A percentile compares a stretch with the other conserved stretches of the same genome.
phyloP scores from a whole-genome alignment of 2,797 vertebrate species.

The Artibeus lituratus region DNA sequence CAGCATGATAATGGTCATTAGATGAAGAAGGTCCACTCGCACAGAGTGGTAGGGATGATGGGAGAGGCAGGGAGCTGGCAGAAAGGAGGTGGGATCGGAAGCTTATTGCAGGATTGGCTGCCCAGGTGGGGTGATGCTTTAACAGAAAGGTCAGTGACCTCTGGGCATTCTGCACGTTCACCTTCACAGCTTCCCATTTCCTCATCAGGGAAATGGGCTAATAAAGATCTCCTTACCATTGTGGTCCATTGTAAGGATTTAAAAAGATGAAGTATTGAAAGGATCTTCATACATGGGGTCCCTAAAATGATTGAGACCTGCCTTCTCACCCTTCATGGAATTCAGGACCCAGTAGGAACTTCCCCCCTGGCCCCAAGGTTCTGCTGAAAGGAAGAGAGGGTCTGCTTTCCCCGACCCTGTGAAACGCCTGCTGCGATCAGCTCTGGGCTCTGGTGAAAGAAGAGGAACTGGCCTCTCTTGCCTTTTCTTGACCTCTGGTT shows the following conservation, averaged over 20 bases:
- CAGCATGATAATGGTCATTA: neutral
- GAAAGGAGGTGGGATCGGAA: neutral
- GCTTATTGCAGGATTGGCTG: neutral
- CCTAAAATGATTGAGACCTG: neutral
- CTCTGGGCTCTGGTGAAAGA: neutral
- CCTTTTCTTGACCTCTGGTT: constrained; percentile 5
- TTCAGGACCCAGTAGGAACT: neutral
- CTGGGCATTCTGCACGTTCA: neutral
- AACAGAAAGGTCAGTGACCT: neutral
- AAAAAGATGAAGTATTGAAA: neutral
- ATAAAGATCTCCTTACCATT: neutral
- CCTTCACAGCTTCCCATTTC: neutral
- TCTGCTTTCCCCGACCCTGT: neutral
- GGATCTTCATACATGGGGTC: neutral
- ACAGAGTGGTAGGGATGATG: neutral
- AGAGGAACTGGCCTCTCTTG: neutral
- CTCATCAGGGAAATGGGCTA: neutral
- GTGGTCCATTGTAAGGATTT: neutral
- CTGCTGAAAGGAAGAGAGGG: neutral
- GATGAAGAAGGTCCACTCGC: neutral
- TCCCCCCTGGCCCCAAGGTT: neutral
- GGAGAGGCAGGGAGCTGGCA: neutral
- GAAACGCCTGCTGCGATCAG: neutral
- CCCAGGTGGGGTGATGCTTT: neutral
- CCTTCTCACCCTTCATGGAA: neutral